Conservation (phyloP, 2,888 invertebrate genomes). For the Cheilosia variabilis region DNA sequence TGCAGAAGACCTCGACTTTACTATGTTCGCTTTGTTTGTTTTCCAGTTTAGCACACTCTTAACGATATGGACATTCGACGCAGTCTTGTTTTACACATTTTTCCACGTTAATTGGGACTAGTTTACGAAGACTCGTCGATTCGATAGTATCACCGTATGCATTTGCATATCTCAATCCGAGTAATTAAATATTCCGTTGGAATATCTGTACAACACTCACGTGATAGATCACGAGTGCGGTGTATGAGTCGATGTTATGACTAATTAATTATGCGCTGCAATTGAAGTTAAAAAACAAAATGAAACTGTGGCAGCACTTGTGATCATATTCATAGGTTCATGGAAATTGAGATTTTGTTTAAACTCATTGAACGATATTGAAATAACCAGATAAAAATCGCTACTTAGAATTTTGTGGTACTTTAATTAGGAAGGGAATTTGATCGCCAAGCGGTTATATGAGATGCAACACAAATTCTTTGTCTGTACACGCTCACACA, state of each 20-base stretch:
- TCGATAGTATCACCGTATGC: not conserved
- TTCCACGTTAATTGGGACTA: conserved; percentile 30
- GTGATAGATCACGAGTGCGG: conserved; percentile 40
- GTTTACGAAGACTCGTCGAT: conserved; percentile 20
- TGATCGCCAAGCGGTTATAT: not conserved
- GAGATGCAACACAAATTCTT: conserved; percentile 1
- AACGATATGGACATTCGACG: conserved; percentile 24
- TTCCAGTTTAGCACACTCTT: conserved; percentile 17
- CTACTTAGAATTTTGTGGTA: conserved; percentile 39
- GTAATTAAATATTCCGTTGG: conserved; percentile 53
- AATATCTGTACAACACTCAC: conserved; percentile 19
- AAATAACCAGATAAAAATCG: conserved; percentile 30
- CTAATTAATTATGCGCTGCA: conserved; percentile 13
- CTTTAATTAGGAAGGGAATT: conserved; percentile 27
- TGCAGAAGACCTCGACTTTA: not conserved
- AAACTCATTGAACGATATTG: not conserved
- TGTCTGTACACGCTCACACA: conserved; percentile 2
- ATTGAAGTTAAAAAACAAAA: conserved; percentile 8
- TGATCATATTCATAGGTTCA: conserved; percentile 25
- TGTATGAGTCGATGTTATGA: not conserved
- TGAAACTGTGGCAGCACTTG: not conserved
- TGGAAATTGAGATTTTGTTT: conserved; percentile 44
- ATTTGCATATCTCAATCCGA: not conserved
- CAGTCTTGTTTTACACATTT: not conserved
- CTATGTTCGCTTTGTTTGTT: not conserved